Evolutionary conservation across 2,797 vertebrate species (phyloP).

Genomic region (Botia kubotai): DNA sequence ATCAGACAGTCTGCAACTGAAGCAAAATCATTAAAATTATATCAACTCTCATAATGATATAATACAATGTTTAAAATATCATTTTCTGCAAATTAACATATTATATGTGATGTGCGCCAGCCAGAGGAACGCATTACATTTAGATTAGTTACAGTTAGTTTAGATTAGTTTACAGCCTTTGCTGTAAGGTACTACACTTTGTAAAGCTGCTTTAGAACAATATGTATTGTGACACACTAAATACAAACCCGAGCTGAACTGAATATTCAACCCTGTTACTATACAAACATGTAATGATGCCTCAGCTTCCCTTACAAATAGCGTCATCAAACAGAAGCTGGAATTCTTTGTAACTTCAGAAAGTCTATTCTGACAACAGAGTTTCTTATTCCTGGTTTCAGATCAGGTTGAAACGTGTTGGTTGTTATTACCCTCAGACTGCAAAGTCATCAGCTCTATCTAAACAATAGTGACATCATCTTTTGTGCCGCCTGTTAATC

Average conservation of each 20-base stretch:
- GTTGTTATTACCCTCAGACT: not conserved
- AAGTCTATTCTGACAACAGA: not conserved
- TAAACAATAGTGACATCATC: not conserved
- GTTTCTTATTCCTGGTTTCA: not conserved
- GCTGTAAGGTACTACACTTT: too few species aligned
- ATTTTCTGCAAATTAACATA: not conserved
- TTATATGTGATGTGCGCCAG: not conserved
- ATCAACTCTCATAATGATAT: not conserved
- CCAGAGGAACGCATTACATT: not conserved
- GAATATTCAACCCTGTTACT: not conserved
- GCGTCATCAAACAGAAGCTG: not conserved
- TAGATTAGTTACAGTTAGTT: too few species aligned
- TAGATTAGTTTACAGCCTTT: too few species aligned
- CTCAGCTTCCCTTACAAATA: not conserved
- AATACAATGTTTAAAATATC: not conserved
- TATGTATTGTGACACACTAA: not conserved
- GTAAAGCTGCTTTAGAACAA: too few species aligned
- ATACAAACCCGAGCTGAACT: not conserved
- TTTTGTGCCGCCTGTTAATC: not conserved
- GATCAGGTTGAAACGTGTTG: not conserved
- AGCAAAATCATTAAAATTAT: not conserved
- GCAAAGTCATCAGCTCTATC: not conserved
- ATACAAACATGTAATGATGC: not conserved
- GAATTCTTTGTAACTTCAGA: not conserved
- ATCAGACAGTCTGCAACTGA: slow-evolving; percentile 85